phyloP scores from a whole-genome alignment of 2,888 invertebrate species.

The Heteromyza rotundicornis region DNA sequence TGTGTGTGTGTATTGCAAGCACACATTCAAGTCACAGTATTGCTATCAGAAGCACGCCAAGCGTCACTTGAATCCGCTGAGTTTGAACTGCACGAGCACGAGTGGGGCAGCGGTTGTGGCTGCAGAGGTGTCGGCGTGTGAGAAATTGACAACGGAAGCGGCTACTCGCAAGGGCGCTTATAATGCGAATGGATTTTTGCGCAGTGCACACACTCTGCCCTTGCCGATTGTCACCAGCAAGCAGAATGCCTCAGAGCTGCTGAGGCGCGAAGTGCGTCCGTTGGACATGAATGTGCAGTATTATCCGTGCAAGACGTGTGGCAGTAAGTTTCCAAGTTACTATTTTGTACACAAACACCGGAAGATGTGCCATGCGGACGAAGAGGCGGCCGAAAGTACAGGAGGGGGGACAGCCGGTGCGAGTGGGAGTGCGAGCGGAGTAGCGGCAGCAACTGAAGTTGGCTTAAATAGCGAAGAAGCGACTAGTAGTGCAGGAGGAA shows the following conservation, averaged over 20 bases:
- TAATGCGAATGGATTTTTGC: not conserved
- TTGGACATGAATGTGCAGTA: constrained; percentile 84
- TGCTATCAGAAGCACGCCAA: constrained; percentile 83
- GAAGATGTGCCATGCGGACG: constrained; percentile 78
- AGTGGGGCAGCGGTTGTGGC: constrained; percentile 13
- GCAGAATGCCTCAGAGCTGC: constrained; percentile 37
- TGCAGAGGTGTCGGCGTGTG: not conserved
- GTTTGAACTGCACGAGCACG: constrained; percentile 52
- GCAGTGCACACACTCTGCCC: constrained; percentile 8
- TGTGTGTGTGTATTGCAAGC: constrained; percentile 77
- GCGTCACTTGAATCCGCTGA: constrained; percentile 71
- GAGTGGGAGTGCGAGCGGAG: constrained; percentile 9
- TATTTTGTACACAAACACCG: constrained; percentile 93
- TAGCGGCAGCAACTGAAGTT: not conserved
- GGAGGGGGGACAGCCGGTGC: no score
- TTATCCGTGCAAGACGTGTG: constrained; percentile 92
- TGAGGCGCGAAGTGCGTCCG: constrained; percentile 69
- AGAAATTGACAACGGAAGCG: not conserved
- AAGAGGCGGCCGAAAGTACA: constrained; percentile 44
- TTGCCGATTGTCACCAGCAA: not conserved
- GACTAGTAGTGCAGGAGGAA: no score
- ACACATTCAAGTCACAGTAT: constrained; percentile 83
- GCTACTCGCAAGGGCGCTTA: not conserved
- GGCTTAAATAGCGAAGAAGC: no score
- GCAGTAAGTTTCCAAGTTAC: constrained; percentile 90